Percentiles rank a stretch among this genome's conserved stretches.
These are phyloP conservation scores for Hippocampus comes DNA, from an alignment of 2,113 vertebrate genomes.

Conservation along the genomic window DNA sequence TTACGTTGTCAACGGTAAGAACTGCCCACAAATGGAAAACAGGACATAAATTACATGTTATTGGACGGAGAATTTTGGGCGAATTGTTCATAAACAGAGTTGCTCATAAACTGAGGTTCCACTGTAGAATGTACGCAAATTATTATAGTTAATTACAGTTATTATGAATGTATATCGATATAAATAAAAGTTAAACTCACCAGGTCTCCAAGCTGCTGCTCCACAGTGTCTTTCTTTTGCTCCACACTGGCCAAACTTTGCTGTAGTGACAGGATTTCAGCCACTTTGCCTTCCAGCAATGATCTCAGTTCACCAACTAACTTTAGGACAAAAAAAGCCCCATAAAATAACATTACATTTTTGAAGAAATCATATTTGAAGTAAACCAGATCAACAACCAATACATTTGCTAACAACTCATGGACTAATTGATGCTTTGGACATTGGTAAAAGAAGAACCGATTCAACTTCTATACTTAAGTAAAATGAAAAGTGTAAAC, in stretches of 20 bases:
- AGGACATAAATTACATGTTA: too few relatives aligned
- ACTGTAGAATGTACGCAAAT: too few relatives aligned
- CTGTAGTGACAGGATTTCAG: constrained; percentile 78
- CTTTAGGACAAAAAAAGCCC: neutral
- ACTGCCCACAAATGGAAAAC: too few relatives aligned
- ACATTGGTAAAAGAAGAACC: too few relatives aligned
- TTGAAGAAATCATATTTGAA: neutral
- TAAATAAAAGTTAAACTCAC: constrained; percentile 70
- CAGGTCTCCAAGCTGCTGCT: constrained; percentile 80
- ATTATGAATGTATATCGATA: too few relatives aligned
- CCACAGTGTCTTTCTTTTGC: constrained; percentile 79
- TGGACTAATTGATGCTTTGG: too few relatives aligned
- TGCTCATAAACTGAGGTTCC: too few relatives aligned
- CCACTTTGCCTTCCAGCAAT: constrained; percentile 79
- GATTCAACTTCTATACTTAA: too few relatives aligned
- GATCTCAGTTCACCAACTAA: constrained; percentile 75
- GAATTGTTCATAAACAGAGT: too few relatives aligned
- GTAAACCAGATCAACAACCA: neutral
- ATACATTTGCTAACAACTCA: neutral
- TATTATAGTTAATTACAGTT: neutral
- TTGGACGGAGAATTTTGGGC: neutral
- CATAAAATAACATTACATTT: neutral
- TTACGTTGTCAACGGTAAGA: too few relatives aligned
- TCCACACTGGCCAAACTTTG: constrained; percentile 75
- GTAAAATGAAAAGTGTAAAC: too few relatives aligned